Evolutionary conservation across 2,888 invertebrate genomes (phyloP).

Genomic region (Lingula anatina): DNA sequence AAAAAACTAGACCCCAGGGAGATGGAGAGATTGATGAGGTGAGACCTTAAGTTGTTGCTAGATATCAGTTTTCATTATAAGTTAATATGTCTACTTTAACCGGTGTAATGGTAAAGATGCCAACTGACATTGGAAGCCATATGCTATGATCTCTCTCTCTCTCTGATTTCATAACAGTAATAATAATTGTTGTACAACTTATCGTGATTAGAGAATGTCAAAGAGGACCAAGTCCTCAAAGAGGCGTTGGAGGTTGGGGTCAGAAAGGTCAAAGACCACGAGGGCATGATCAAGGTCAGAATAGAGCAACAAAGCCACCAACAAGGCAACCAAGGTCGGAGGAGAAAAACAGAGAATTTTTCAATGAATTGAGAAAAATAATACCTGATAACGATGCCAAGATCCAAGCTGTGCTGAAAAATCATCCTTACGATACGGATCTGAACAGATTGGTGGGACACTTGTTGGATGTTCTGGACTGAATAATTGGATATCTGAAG

Average conservation of each 20-base stretch:
- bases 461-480: too few relatives aligned
- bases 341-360: neutral
- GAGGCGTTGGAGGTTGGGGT: too few relatives aligned
- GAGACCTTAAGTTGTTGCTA: neutral
- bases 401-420: conserved; percentile 20
- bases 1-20: conserved; percentile 10
- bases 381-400: conserved; percentile 14
- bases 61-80: too few relatives aligned
- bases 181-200: too few relatives aligned
- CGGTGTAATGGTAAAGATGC: too few relatives aligned
- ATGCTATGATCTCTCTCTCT: too few relatives aligned
- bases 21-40: neutral
- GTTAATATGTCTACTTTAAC: too few relatives aligned
- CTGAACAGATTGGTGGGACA: conserved; percentile 22
- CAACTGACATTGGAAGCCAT: too few relatives aligned
- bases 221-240: too few relatives aligned
- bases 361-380: neutral
- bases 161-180: too few relatives aligned
- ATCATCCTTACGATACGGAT: conserved; percentile 30
- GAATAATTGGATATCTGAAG: too few relatives aligned
- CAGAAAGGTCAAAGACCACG: neutral
- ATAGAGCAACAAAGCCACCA: neutral
- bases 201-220: too few relatives aligned
- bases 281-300: neutral
- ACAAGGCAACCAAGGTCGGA: neutral